Evolutionary conservation across 2,113 vertebrate genomes (phyloP), one percentile per base, ranked within the genome.

Genomic region (Marmota flaviventris): DNA sequence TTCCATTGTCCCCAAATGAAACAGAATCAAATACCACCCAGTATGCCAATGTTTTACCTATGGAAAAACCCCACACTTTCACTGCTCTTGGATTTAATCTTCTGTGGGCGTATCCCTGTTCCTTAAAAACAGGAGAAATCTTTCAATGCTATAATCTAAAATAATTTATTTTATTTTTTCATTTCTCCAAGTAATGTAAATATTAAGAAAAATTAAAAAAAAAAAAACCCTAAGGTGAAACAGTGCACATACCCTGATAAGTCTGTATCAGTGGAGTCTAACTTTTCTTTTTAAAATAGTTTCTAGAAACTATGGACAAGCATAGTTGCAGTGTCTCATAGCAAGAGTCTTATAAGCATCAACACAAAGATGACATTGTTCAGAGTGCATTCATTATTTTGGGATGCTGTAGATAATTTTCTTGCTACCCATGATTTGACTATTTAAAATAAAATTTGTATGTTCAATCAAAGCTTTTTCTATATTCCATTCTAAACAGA

Each of bases 371-470:
- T 11, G 51, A 63, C 24, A 61, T 5, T 93, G 61, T 56, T 48
- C n/a, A 16, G 85, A 91, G 82, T 67, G 56, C 24, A 42, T 13
- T 58, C 83, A 37, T 39, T 25, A 8, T 75, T 81, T 93, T 13
- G 39, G 58, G 48, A 18, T 65, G 2, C 34, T 32, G 29, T 0
- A 5, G 39, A 63, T 76, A 24, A 32, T 76, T 81, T 92, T 76
- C 18, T 77, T 89, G 45, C 17, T 63, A 78, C 7, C 25, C 61
- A 37, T 34, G 45, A 78, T 39, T 91, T 73, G 6, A 65, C 88
- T 89, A 91, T 37, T 85, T 79, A 58, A 88, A 65, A 79, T 91
- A 81, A 88, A 73, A 51, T 76, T 75, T 91, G 65, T 39, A 53
- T 76, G 56, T 37, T 61, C 69, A 39, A 16, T 75, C 42, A 77